Conservation (phyloP, 2,888 invertebrate genomes). For the Choristoneura rosaceana region DNA sequence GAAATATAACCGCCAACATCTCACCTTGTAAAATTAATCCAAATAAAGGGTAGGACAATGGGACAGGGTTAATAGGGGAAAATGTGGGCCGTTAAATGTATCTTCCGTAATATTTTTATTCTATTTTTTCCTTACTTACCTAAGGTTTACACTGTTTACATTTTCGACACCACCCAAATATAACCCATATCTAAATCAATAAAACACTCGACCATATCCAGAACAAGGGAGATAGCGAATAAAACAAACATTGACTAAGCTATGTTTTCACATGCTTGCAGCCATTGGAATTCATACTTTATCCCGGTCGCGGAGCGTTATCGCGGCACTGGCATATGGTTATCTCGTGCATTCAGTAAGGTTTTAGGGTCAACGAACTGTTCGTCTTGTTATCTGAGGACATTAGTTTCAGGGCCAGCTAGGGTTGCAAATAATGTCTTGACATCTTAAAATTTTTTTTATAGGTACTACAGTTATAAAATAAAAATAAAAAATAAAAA, state of each 20-base stretch:
- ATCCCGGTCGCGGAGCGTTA: background rate
- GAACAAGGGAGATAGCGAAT: slow-evolving; percentile 11
- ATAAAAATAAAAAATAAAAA: too few relatives aligned
- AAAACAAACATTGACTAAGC: background rate
- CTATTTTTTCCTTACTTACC: too few relatives aligned
- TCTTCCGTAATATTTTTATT: too few relatives aligned
- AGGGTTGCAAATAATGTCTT: background rate
- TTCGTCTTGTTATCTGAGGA: slow-evolving; percentile 36
- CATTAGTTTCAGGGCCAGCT: slow-evolving; percentile 34
- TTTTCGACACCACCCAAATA: background rate
- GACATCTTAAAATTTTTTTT: too few relatives aligned
- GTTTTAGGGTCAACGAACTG: slow-evolving; percentile 46
- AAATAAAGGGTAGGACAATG: too few relatives aligned
- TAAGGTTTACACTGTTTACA: too few relatives aligned
- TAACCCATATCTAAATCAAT: background rate
- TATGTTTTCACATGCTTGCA: slow-evolving; percentile 3
- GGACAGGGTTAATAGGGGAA: too few relatives aligned
- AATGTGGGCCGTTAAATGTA: too few relatives aligned
- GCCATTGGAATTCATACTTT: slow-evolving; percentile 9
- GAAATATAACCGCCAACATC: too few relatives aligned
- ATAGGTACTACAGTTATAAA: too few relatives aligned
- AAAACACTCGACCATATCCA: slow-evolving; percentile 4
- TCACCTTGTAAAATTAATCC: too few relatives aligned
- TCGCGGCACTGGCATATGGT: slow-evolving; percentile 10
- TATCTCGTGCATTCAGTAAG: slow-evolving; percentile 42